Percentiles rank a stretch among this genome's conserved stretches.
These are phyloP conservation scores for Caerostris extrusa DNA, from an alignment of 1,140 invertebrate species.

Conservation along the genomic window DNA sequence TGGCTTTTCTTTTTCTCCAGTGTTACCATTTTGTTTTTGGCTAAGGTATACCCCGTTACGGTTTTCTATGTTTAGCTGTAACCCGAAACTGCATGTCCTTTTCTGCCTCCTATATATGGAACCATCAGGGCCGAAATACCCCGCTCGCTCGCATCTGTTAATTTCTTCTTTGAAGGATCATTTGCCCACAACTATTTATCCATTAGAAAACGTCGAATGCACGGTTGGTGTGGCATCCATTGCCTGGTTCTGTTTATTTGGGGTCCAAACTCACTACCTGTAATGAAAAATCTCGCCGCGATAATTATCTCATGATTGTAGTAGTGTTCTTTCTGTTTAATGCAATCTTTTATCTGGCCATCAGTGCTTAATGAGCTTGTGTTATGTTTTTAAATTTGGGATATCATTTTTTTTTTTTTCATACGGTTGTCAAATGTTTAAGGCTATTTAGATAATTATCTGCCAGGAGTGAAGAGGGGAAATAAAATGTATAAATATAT, in stretches of 20 bases:
- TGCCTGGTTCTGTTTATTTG: not conserved
- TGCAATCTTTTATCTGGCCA: no score
- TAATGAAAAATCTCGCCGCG: not conserved
- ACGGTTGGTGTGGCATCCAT: not conserved
- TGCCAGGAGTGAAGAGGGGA: no score
- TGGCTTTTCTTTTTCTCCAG: conserved; percentile 25
- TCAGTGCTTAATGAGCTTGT: no score
- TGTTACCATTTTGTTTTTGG: conserved; percentile 70
- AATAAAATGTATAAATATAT: no score
- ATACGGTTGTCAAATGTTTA: no score
- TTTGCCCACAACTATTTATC: not conserved
- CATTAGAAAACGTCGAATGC: conserved; percentile 33
- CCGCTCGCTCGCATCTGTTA: conserved; percentile 55
- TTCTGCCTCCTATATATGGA: conserved; percentile 64
- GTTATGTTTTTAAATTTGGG: no score
- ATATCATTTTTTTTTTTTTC: no score
- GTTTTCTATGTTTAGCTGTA: conserved; percentile 61
- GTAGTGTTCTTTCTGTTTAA: no score
- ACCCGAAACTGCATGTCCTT: conserved; percentile 58
- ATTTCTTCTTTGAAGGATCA: conserved; percentile 31
- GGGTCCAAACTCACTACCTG: not conserved
- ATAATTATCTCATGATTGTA: no score
- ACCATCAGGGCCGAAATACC: not conserved
- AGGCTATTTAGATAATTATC: no score
- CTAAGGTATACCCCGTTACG: conserved; percentile 41